phyloP scores from a whole-genome alignment of 2,888 invertebrate genomes.

The Drosophila leonis region DNA sequence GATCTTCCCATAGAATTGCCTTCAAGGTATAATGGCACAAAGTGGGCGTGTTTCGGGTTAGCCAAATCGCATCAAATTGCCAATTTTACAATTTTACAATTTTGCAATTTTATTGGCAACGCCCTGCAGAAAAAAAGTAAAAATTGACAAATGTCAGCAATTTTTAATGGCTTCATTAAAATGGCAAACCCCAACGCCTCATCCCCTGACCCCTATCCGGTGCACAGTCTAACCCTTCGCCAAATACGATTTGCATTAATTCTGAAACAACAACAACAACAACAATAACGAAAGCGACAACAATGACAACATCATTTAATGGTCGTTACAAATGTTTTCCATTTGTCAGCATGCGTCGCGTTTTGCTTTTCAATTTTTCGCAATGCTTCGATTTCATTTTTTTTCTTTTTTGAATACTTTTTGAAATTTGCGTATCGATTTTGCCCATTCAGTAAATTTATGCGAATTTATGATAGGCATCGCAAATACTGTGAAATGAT shows the following conservation, averaged over 20 bases:
- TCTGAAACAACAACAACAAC: slow-evolving; percentile 31
- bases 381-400: slow-evolving; percentile 16
- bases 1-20: slow-evolving; percentile 26
- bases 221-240: slow-evolving; percentile 51
- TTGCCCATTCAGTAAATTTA: slow-evolving; percentile 61
- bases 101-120: slow-evolving; percentile 64
- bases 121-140: slow-evolving; percentile 44
- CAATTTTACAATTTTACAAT: slow-evolving; percentile 73
- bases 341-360: slow-evolving; percentile 74
- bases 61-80: slow-evolving; percentile 50
- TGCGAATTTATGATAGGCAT: slow-evolving; percentile 78
- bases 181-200: slow-evolving; percentile 41
- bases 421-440: slow-evolving; percentile 77
- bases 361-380: slow-evolving; percentile 42
- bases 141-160: slow-evolving; percentile 76
- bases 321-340: slow-evolving; percentile 81
- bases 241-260: slow-evolving; percentile 70
- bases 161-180: slow-evolving; percentile 79
- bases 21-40: slow-evolving; percentile 15
- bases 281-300: slow-evolving; percentile 44
- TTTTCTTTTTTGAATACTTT: slow-evolving; percentile 21
- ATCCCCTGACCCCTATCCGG: slow-evolving; percentile 8
- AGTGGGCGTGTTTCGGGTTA: slow-evolving; percentile 50
- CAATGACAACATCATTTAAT: slow-evolving; percentile 74
- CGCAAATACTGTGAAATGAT: slow-evolving; percentile 50